Conservation (phyloP, 35 echinoderm and acorn worm species). For the Nesometra sesokonis region DNA sequence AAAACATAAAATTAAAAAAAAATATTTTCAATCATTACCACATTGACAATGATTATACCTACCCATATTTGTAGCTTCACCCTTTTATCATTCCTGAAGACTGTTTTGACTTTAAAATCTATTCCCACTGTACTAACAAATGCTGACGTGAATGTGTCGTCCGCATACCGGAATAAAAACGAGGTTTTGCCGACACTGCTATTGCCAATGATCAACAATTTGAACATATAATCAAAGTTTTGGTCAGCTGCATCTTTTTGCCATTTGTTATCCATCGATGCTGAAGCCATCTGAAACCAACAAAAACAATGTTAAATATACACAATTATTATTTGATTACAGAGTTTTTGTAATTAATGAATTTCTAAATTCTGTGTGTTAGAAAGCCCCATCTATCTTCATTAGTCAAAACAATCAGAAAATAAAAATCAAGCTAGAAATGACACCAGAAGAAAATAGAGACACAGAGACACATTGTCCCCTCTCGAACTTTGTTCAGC, state of each 20-base stretch:
- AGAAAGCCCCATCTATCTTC: too few species aligned
- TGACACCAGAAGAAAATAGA: too few species aligned
- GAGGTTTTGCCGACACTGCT: conserved; percentile 98
- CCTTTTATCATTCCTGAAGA: conserved; percentile 97
- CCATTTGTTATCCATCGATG: conserved; percentile 99
- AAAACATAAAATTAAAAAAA: too few species aligned
- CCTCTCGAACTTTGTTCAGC: too few species aligned
- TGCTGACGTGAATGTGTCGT: conserved; percentile 97
- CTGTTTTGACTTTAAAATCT: conserved; percentile 99
- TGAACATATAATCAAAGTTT: conserved; percentile 99
- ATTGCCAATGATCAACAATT: conserved; percentile 97
- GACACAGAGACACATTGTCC: too few species aligned
- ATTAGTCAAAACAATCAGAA: too few species aligned
- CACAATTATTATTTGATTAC: too few species aligned
- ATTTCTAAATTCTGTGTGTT: too few species aligned
- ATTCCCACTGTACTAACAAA: conserved; percentile 98
- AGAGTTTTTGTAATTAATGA: too few species aligned
- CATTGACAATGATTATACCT: conserved; percentile 25
- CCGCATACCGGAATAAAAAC: conserved; percentile 98
- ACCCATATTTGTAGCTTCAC: conserved; percentile 99
- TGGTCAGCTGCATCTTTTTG: conserved; percentile 99
- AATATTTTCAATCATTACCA: neutral
- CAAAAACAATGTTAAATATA: neutral
- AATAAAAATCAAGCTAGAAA: too few species aligned
- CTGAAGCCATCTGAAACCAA: conserved; percentile 82